phyloP scores from a whole-genome alignment of 2,888 invertebrate genomes.

The Hartigia nigra region DNA sequence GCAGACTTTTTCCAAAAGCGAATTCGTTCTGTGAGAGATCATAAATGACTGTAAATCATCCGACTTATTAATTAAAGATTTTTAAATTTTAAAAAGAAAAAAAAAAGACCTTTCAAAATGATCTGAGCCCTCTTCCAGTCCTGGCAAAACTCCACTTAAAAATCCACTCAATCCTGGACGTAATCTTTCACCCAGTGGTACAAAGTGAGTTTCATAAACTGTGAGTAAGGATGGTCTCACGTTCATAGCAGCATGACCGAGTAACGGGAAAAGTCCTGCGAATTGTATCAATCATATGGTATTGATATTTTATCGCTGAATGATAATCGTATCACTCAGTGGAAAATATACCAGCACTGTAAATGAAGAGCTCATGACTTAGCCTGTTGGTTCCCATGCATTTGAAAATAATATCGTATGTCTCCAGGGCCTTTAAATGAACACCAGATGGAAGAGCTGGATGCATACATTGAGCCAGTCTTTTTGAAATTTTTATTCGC shows the following conservation, averaged over 20 bases:
- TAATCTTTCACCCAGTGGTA: conserved; percentile 80
- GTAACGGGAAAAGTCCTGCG: conserved; percentile 85
- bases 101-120: conserved; percentile 76
- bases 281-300: not conserved
- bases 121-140: conserved; percentile 87
- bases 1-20: conserved; percentile 77
- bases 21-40: conserved; percentile 69
- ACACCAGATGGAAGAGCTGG: conserved; percentile 92
- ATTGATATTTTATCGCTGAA: not conserved
- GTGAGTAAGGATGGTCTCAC: conserved; percentile 84
- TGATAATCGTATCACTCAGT: not conserved
- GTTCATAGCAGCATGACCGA: conserved; percentile 90
- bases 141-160: conserved; percentile 88
- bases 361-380: conserved; percentile 85
- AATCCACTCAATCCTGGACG: conserved; percentile 88
- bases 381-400: conserved; percentile 85
- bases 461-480: conserved; percentile 93
- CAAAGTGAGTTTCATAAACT: conserved; percentile 89
- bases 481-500: conserved; percentile 87
- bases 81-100: not conserved
- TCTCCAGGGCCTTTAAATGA: conserved; percentile 90
- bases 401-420: conserved; percentile 90
- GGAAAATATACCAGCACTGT: conserved; percentile 72
- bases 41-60: conserved; percentile 5
- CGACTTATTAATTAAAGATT: not conserved